phyloP scores from a whole-genome alignment of 2,113 vertebrate genomes.

The Recurvirostra avosetta region DNA sequence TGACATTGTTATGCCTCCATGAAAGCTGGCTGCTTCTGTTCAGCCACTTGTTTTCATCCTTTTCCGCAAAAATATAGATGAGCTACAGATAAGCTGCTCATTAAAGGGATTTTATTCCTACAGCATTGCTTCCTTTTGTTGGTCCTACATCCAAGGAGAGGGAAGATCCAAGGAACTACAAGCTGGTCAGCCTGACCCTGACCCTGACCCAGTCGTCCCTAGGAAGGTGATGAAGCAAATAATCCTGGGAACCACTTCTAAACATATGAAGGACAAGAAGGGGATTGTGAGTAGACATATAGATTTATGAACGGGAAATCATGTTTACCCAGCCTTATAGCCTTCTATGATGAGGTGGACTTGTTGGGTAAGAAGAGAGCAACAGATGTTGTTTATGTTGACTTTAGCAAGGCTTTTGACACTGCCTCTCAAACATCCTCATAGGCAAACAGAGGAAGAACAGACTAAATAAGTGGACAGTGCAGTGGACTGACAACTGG shows the following conservation, averaged over 20 bases:
- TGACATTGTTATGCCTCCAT: neutral
- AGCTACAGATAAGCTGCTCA: neutral
- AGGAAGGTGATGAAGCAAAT: neutral
- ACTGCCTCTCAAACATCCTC: neutral
- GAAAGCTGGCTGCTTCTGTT: neutral
- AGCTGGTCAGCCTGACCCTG: neutral
- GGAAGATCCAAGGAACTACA: neutral
- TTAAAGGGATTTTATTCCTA: neutral
- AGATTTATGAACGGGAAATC: neutral
- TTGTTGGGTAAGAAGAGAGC: neutral
- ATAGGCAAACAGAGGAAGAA: neutral
- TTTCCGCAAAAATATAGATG: neutral
- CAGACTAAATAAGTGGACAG: neutral
- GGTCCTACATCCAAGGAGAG: neutral
- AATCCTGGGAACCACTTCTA: neutral
- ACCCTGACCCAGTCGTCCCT: neutral
- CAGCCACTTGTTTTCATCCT: neutral
- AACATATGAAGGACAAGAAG: neutral
- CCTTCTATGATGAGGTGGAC: too few species aligned
- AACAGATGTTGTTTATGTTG: neutral
- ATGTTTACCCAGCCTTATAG: neutral
- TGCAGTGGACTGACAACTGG: neutral
- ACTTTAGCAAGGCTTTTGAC: neutral
- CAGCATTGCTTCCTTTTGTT: neutral
- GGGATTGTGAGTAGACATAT: accelerated